These are phyloP conservation scores for Synanthedon vespiformis DNA, from an alignment of 2,888 invertebrate genomes.

Conservation along the genomic window DNA sequence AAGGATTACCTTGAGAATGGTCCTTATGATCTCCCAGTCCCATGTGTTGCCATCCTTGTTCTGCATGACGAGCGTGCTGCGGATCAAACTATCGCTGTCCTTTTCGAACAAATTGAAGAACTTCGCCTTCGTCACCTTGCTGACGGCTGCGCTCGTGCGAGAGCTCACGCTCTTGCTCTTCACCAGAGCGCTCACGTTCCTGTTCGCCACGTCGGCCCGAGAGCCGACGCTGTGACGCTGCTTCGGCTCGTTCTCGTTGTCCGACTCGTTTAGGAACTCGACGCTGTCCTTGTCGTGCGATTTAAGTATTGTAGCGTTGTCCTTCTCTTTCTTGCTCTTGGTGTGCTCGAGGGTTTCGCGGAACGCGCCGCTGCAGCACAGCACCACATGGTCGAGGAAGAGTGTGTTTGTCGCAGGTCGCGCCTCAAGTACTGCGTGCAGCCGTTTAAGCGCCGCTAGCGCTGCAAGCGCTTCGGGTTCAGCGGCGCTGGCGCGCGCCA, in stretches of 20 bases:
- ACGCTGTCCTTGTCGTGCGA: slow-evolving; percentile 43
- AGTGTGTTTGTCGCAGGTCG: slow-evolving; percentile 86
- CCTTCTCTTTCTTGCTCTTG: slow-evolving; percentile 51
- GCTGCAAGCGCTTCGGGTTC: slow-evolving; percentile 86
- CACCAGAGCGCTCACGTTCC: slow-evolving; percentile 58
- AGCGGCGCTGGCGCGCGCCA: slow-evolving; percentile 83
- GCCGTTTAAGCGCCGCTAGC: slow-evolving; percentile 81
- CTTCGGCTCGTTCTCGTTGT: slow-evolving; percentile 48
- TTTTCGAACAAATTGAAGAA: slow-evolving; percentile 70
- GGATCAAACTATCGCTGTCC: slow-evolving; percentile 76
- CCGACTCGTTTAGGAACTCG: slow-evolving; percentile 54
- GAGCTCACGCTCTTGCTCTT: slow-evolving; percentile 65
- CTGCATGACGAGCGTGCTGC: slow-evolving; percentile 84
- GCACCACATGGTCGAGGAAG: slow-evolving; percentile 84
- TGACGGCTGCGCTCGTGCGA: slow-evolving; percentile 49
- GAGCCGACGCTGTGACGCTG: slow-evolving; percentile 59
- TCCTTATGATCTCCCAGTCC: slow-evolving; percentile 93
- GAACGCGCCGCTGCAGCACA: slow-evolving; percentile 62
- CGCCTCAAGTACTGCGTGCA: slow-evolving; percentile 84
- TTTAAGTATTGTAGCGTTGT: slow-evolving; percentile 48
- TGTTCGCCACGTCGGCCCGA: slow-evolving; percentile 45
- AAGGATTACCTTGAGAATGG: slow-evolving; percentile 77
- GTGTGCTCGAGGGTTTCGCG: slow-evolving; percentile 37
- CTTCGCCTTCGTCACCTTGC: slow-evolving; percentile 53
- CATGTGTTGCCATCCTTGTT: slow-evolving; percentile 86